Evolutionary conservation across 2,113 vertebrate genomes (phyloP).

Genomic region (Phalacrocorax carbo): DNA sequence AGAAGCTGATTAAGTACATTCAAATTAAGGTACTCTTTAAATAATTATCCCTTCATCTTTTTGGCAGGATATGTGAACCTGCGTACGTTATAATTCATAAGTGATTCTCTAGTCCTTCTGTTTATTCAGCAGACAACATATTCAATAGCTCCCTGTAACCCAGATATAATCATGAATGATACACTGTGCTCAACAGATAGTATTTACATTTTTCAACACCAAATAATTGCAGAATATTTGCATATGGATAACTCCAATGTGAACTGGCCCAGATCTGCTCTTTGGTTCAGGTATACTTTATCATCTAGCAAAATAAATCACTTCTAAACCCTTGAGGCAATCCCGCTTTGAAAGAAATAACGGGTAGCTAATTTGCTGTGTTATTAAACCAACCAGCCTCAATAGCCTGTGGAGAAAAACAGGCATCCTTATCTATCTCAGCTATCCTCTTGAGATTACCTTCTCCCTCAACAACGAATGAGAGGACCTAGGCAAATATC

Average conservation of each 20-base stretch:
- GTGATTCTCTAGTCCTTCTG: not conserved
- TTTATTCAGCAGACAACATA: not conserved
- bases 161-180: not conserved
- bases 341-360: not conserved
- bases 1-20: conserved; percentile 86
- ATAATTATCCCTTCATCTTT: not conserved
- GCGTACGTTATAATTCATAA: not conserved
- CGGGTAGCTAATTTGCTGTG: not conserved
- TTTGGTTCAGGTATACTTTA: not conserved
- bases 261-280: not conserved
- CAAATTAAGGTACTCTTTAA: conserved; percentile 85
- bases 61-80: not conserved
- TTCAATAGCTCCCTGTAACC: not conserved
- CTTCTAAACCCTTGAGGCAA: not conserved
- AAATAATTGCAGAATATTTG: not conserved
- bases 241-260: not conserved
- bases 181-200: not conserved
- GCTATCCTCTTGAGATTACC: not conserved
- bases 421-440: not conserved
- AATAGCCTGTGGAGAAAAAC: not conserved
- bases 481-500: not conserved
- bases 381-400: not conserved
- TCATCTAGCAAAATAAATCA: not conserved
- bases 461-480: not conserved
- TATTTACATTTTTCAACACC: not conserved